Percentiles rank a stretch among this genome's conserved stretches.
These are phyloP conservation scores for Operophtera brumata DNA, from an alignment of 2,888 invertebrate genomes.

Conservation along the genomic window DNA sequence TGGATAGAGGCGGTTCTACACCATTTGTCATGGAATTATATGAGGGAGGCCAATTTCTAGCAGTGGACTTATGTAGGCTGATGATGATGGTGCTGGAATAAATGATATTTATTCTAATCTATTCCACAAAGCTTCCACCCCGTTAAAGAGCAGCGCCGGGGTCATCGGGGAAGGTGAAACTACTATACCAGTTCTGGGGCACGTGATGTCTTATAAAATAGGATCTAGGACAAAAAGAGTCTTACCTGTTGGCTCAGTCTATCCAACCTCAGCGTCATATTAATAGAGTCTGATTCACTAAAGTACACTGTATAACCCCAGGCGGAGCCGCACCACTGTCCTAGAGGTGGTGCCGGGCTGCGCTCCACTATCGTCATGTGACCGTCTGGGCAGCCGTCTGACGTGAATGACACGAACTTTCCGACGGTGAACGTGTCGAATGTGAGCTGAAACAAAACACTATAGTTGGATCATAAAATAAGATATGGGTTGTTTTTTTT, in stretches of 20 bases:
- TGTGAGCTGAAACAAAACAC: slow-evolving; percentile 83
- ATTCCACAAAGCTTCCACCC: no score
- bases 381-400: slow-evolving; percentile 90
- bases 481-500: no score
- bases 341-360: slow-evolving; percentile 85
- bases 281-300: slow-evolving; percentile 89
- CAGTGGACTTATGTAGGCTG: no score
- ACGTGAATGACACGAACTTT: slow-evolving; percentile 88
- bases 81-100: no score
- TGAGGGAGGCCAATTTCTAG: no score
- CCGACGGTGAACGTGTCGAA: slow-evolving; percentile 92
- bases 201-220: not conserved
- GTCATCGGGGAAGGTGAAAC: no score
- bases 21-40: no score
- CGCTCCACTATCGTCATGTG: slow-evolving; percentile 88
- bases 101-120: no score
- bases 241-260: slow-evolving; percentile 87
- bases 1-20: no score
- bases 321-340: slow-evolving; percentile 91
- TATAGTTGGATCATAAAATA: no score
- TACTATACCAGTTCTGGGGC: no score
- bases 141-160: no score
- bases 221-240: not conserved
- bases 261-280: slow-evolving; percentile 86
- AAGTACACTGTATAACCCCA: slow-evolving; percentile 93